Conservation (phyloP, 2,888 invertebrate genomes). For the Brenthis hecate region DNA sequence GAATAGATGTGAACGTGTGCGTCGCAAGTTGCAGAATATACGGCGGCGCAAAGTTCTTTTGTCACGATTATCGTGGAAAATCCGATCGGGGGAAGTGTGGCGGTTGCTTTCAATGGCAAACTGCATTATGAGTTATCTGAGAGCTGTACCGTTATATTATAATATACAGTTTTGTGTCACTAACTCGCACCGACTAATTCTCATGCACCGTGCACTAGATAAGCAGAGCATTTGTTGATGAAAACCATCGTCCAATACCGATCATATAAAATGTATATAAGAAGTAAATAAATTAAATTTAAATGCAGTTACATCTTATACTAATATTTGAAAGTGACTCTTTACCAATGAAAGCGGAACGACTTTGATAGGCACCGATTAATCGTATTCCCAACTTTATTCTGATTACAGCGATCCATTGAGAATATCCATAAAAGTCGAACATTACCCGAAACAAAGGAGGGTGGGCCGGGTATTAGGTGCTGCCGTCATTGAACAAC, state of each 20-base stretch:
- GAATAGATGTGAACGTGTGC: conserved; percentile 62
- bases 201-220: background rate
- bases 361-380: conserved; percentile 38
- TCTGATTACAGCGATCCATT: conserved; percentile 80
- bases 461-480: conserved; percentile 79
- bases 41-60: conserved; percentile 74
- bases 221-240: background rate
- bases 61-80: conserved; percentile 80
- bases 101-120: conserved; percentile 76
- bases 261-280: too few relatives aligned
- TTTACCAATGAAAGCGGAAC: conserved; percentile 6
- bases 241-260: too few relatives aligned
- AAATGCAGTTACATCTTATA: background rate
- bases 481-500: conserved; percentile 80
- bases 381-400: conserved; percentile 72
- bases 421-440: conserved; percentile 83
- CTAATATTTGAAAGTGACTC: background rate
- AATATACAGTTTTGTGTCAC: conserved; percentile 27
- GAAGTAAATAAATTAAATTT: too few relatives aligned
- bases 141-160: conserved; percentile 64
- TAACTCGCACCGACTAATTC: conserved; percentile 47
- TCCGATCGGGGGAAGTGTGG: conserved; percentile 79
- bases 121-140: conserved; percentile 79
- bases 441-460: conserved; percentile 82
- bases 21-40: conserved; percentile 65